Percentiles rank a stretch among this genome's conserved stretches.
Evolutionary conservation across 53 echinoderm and acorn worm genomes (phyloP).

Genomic region (Stichopus horrens): DNA sequence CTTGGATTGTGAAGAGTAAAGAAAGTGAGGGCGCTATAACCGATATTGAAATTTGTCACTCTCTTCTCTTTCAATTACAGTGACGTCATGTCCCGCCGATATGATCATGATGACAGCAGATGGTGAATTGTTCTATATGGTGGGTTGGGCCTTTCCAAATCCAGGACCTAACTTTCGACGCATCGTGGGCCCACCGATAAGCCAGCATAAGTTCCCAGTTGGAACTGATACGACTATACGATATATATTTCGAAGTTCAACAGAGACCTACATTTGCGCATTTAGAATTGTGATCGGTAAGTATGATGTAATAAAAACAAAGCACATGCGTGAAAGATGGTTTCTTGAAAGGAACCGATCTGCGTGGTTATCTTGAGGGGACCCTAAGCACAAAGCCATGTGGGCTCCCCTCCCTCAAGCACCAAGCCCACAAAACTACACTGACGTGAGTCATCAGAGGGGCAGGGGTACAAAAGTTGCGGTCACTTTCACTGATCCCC

Average conservation of each 20-base stretch:
- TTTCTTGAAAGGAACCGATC: no score
- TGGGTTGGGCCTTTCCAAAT: slow-evolving; percentile 16
- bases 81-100: slow-evolving; percentile 13
- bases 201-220: not conserved
- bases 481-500: no score
- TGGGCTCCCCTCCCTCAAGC: no score
- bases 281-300: slow-evolving; percentile 36
- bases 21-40: no score
- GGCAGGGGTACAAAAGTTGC: no score
- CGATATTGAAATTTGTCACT: no score
- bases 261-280: not conserved
- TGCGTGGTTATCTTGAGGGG: no score
- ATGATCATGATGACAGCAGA: not conserved
- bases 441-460: no score
- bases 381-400: no score
- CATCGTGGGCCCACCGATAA: not conserved
- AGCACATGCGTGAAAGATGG: no score
- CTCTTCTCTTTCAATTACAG: not conserved
- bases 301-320: not conserved
- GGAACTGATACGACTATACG: slow-evolving; percentile 35
- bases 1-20: no score
- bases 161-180: not conserved
- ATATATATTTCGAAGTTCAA: slow-evolving; percentile 6
- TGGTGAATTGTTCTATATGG: not conserved
- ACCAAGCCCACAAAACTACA: no score